Evolutionary conservation across 2,113 vertebrate species (phyloP).

Genomic region (Caracal caracal): DNA sequence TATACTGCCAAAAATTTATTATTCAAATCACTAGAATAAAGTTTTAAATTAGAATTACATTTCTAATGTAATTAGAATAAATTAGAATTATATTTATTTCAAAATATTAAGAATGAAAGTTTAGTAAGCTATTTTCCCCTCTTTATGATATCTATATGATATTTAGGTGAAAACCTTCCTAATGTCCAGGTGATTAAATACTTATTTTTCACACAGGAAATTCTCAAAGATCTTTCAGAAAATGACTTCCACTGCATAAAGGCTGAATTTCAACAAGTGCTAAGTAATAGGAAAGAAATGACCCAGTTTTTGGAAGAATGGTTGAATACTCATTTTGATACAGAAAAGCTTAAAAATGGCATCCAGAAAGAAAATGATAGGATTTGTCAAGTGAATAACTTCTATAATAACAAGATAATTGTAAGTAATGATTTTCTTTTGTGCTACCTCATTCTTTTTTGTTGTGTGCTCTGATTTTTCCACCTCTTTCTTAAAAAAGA

Average conservation of each 20-base stretch:
- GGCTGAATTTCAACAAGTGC: constrained; percentile 77
- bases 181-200: not conserved
- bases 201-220: constrained; percentile 77
- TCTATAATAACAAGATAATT: constrained; percentile 81
- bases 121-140: not conserved
- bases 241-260: constrained; percentile 77
- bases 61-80: not conserved
- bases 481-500: not conserved
- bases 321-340: constrained; percentile 71
- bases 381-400: constrained; percentile 75
- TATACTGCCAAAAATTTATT: not conserved
- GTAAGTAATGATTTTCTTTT: constrained; percentile 70
- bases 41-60: not conserved
- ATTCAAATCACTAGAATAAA: not conserved
- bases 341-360: constrained; percentile 77
- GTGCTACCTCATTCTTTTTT: not conserved
- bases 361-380: constrained; percentile 82
- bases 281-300: constrained; percentile 75
- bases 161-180: not conserved
- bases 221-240: constrained; percentile 84
- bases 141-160: constrained; percentile 5
- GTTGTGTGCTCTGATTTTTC: constrained; percentile 16
- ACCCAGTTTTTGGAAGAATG: constrained; percentile 79
- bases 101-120: not conserved
- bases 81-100: constrained; percentile 3